phyloP scores from a whole-genome alignment of 1,140 invertebrate species.

The Drosophila kepulauana region DNA sequence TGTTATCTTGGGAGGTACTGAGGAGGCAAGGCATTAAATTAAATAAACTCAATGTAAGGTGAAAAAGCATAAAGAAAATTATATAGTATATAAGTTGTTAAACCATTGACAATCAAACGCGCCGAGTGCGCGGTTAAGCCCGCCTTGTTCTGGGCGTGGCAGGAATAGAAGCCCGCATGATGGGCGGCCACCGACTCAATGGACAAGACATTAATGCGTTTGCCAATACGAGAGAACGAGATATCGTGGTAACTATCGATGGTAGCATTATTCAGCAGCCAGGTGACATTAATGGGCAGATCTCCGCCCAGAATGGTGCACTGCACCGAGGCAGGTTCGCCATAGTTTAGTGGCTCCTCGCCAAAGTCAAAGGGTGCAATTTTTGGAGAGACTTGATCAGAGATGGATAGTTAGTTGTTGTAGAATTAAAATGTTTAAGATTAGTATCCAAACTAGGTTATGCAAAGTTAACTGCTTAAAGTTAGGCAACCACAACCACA shows the following conservation, averaged over 20 bases:
- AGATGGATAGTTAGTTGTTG: neutral
- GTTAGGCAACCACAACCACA: conserved; percentile 85
- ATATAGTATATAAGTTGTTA: conserved; percentile 51
- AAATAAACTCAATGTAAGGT: conserved; percentile 14
- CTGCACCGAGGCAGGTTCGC: conserved; percentile 90
- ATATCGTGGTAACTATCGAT: conserved; percentile 85
- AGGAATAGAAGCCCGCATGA: conserved; percentile 89
- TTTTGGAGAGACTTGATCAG: conserved; percentile 87
- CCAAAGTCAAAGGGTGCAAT: conserved; percentile 90
- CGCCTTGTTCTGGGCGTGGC: conserved; percentile 89
- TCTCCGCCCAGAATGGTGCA: conserved; percentile 91
- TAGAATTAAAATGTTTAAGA: neutral
- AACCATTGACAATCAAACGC: conserved; percentile 91
- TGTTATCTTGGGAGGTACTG: conserved; percentile 89
- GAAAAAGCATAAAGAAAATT: conserved; percentile 30
- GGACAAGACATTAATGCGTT: conserved; percentile 85
- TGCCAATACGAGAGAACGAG: conserved; percentile 87
- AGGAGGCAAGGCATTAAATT: conserved; percentile 24
- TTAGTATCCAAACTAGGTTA: conserved; percentile 37
- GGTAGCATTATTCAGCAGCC: conserved; percentile 88
- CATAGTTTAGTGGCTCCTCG: conserved; percentile 89
- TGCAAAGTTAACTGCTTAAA: conserved; percentile 32
- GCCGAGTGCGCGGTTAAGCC: conserved; percentile 89
- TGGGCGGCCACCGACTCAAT: conserved; percentile 85
- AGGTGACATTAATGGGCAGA: conserved; percentile 88